Evolutionary conservation across 2,888 invertebrate genomes (phyloP).

Genomic region (Pachymerium ferrugineum): DNA sequence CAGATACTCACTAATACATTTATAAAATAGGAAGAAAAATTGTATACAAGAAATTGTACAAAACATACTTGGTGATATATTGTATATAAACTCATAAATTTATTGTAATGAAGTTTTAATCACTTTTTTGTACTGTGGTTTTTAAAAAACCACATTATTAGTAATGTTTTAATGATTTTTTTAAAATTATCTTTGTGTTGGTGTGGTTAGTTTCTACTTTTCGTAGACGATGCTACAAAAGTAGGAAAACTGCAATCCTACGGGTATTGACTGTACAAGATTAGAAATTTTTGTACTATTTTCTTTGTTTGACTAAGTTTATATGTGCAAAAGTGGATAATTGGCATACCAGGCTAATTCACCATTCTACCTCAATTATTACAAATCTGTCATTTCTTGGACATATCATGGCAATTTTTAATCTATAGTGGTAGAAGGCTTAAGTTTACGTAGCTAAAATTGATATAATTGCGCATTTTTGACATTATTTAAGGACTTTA

Average conservation of each 20-base stretch:
- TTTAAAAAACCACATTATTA: too few species aligned
- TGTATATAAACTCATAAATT: slow-evolving; percentile 13
- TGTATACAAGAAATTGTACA: slow-evolving; percentile 27
- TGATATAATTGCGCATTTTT: background rate
- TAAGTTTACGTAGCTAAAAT: too few species aligned
- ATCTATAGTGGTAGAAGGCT: background rate
- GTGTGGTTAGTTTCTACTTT: background rate
- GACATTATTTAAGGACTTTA: background rate
- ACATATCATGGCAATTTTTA: slow-evolving; percentile 17
- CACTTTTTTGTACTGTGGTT: slow-evolving; percentile 3
- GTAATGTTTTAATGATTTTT: background rate
- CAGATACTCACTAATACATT: too few species aligned
- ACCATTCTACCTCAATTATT: slow-evolving; percentile 6
- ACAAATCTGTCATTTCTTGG: background rate
- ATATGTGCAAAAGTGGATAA: background rate
- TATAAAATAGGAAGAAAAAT: background rate
- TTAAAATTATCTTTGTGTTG: too few species aligned
- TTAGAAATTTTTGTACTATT: background rate
- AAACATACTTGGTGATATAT: background rate
- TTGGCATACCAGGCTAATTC: slow-evolving; percentile 10
- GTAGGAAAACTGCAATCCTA: slow-evolving; percentile 3
- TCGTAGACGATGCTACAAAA: slow-evolving; percentile 3
- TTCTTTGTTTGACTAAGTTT: too few species aligned
- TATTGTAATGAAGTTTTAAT: background rate
- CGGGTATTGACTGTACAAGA: background rate